phyloP scores from a whole-genome alignment of 1,140 invertebrate species.

The Plutomurus gul region DNA sequence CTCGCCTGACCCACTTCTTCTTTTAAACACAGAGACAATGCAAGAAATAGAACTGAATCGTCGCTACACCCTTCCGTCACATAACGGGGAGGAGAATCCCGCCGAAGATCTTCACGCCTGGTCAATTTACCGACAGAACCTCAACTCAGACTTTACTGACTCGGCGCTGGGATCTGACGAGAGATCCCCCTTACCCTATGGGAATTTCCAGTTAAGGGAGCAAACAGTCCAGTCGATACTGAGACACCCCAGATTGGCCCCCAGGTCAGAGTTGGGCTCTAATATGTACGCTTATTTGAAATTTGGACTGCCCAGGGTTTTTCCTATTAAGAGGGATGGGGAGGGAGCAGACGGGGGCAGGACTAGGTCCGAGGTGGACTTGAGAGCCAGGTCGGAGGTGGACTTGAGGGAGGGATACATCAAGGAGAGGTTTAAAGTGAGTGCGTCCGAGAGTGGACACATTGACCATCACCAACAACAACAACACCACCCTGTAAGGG shows the following conservation, averaged over 20 bases:
- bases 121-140: constrained; percentile 94
- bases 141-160: constrained; percentile 93
- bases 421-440: constrained; percentile 37
- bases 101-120: constrained; percentile 92
- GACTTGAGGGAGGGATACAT: constrained; percentile 48
- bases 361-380: neutral
- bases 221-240: constrained; percentile 91
- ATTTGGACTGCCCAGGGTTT: constrained; percentile 86
- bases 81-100: constrained; percentile 52
- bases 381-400: constrained; percentile 46
- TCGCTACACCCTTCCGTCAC: neutral
- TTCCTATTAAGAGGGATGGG: constrained; percentile 68
- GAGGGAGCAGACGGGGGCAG: neutral
- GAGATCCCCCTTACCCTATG: constrained; percentile 86
- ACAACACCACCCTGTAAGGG: neutral
- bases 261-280: constrained; percentile 62
- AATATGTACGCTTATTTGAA: constrained; percentile 69
- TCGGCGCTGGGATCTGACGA: constrained; percentile 87
- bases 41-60: neutral
- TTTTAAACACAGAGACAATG: too few species aligned
- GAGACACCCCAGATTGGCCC: constrained; percentile 72
- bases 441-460: constrained; percentile 8
- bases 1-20: too few species aligned
- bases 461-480: neutral
- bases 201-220: constrained; percentile 87